Percentiles rank a stretch among this genome's conserved stretches.
Conservation (phyloP, 2,113 vertebrate species). For the Oenanthe melanoleuca region DNA sequence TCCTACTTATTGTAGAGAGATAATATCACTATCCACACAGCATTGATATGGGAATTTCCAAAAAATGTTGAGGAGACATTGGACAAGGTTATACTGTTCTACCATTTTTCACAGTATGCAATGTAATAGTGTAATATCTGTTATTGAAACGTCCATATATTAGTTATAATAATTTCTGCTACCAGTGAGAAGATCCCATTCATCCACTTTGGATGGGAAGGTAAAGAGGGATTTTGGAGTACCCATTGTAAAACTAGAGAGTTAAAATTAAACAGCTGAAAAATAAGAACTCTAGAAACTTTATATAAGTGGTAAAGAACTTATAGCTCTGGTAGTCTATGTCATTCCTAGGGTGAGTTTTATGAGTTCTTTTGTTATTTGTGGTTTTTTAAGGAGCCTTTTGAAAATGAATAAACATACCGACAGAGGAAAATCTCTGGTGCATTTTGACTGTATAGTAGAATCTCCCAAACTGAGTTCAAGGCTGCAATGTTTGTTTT, state of each 20-base stretch:
- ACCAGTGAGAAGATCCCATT: not conserved
- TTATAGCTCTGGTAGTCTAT: not conserved
- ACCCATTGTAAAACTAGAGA: not conserved
- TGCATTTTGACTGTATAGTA: not conserved
- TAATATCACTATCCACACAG: not conserved
- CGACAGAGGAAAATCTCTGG: not conserved
- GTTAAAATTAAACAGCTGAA: not conserved
- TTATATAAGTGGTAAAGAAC: not conserved
- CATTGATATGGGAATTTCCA: not conserved
- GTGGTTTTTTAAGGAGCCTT: not conserved
- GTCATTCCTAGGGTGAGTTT: not conserved
- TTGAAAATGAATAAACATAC: not conserved
- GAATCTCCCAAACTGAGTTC: not conserved
- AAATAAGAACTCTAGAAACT: not conserved
- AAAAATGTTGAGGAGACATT: not conserved
- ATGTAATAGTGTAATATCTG: not conserved
- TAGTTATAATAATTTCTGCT: not conserved
- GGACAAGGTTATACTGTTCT: not conserved
- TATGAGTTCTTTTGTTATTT: not conserved
- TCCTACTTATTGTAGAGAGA: not conserved
- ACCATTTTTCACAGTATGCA: not conserved
- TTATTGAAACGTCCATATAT: rapidly evolving
- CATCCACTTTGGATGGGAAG: not conserved
- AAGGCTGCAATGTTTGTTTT: not conserved
- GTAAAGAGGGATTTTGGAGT: not conserved